These are phyloP conservation scores for Neosalanx taihuensis DNA, from an alignment of 2,797 vertebrate species.

Conservation along the genomic window DNA sequence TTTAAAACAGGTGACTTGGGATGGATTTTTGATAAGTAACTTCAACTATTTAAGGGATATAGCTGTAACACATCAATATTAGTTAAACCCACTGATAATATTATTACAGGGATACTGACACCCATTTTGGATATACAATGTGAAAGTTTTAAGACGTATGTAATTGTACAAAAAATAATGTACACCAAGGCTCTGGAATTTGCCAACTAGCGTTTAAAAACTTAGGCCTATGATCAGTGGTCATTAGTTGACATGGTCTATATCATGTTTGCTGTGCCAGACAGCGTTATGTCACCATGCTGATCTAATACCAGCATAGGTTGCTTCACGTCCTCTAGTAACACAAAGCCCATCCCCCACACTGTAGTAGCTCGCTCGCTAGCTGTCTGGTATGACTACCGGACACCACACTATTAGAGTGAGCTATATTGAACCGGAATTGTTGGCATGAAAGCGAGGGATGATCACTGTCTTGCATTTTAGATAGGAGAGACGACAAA, in stretches of 20 bases:
- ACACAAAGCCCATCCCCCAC: conserved; percentile 45
- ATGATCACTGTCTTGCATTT: too few relatives aligned
- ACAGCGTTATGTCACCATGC: conserved; percentile 31
- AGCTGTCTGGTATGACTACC: too few relatives aligned
- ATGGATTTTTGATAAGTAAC: too few relatives aligned
- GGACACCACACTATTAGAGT: too few relatives aligned
- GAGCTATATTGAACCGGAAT: too few relatives aligned
- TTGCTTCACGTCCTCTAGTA: conserved; percentile 30
- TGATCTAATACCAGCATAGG: conserved; percentile 36
- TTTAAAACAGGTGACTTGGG: too few relatives aligned
- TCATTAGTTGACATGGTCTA: not conserved
- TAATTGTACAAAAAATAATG: not conserved
- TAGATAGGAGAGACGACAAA: too few relatives aligned
- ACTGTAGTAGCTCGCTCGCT: not conserved
- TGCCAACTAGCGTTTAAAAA: not conserved
- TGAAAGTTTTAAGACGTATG: not conserved
- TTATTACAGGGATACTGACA: not conserved
- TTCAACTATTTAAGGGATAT: too few relatives aligned
- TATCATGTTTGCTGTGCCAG: too few relatives aligned
- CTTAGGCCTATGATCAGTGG: not conserved
- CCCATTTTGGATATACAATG: not conserved
- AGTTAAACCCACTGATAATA: too few relatives aligned
- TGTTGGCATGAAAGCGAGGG: too few relatives aligned
- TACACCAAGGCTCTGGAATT: not conserved
- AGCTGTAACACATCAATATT: too few relatives aligned